Evolutionary conservation across 1,140 invertebrate species (phyloP), one percentile per base, ranked within the genome.

Genomic region (Drosophila pectinifera): DNA sequence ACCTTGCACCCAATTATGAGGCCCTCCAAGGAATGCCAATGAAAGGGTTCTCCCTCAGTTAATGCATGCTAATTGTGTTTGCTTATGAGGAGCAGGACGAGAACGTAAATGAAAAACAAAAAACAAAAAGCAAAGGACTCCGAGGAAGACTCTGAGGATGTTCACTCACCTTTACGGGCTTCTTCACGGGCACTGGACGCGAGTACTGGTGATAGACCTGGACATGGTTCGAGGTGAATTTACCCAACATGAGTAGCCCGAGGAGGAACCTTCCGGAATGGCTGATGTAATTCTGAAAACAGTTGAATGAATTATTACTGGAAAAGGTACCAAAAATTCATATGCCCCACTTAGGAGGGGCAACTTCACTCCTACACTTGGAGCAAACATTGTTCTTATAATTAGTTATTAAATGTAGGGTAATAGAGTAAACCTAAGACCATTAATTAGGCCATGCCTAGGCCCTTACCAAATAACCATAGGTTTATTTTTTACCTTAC

Each of bases 191-290:
- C 45, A 80, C 74, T 51, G 90, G 70, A 51, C 90, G 86, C 48
- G 86, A 85, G 67, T 91, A 91, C 67, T 91, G 90, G 59, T 91
- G 90, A 77, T 91, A 91, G 58, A 91, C 90, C 73, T 91, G 90
- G 59, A 91, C 90, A 91, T 91, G 90, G 55, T 91, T 91, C 48
- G 90, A 91, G 62, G 90, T 91, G 58, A 91, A 91, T 91, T 91
- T 91, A 22, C 90, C 90, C 90, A 91, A 91, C 90, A 91, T 91
- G 73, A 84, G 79, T 42, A 63, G 54, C 45, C 42, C 20, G 42
- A 41, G 24, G 3, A 39, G 34, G 13, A 39, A 24, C n/a, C 5
- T 24, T 34, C 14, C 26, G 24, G n/a, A 39, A n/a, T 31, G n/a
- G 16, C 14, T 49, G 36, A 46, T 11, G 53, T 46, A 14, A 18